A percentile compares a stretch with the other conserved stretches of the same genome.
These are phyloP conservation scores for crab-eating macaque (Macaca fascicularis) DNA, from an alignment of 2,113 vertebrate genomes.

Conservation along the genomic window DNA sequence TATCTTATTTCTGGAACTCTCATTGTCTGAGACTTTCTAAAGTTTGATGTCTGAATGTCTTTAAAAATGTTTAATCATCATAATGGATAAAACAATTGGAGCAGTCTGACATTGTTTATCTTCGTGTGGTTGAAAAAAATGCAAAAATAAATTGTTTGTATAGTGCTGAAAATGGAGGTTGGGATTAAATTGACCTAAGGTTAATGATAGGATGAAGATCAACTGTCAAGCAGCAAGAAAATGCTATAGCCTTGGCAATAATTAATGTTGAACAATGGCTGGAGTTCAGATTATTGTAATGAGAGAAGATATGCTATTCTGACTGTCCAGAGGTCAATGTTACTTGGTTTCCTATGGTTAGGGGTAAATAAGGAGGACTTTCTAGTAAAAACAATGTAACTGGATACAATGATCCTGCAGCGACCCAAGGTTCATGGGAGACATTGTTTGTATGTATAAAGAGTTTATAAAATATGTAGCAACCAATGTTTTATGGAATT, in stretches of 20 bases:
- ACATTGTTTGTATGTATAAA: slow-evolving; percentile 81
- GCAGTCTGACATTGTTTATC: slow-evolving; percentile 74
- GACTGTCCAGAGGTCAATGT: slow-evolving; percentile 82
- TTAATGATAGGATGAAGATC: slow-evolving; percentile 85
- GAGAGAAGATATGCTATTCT: slow-evolving; percentile 82
- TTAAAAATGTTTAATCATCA: slow-evolving; percentile 78
- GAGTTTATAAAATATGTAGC: slow-evolving; percentile 82
- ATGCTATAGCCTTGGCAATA: slow-evolving; percentile 82
- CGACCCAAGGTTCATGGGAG: slow-evolving; percentile 80
- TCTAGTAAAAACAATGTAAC: slow-evolving; percentile 83
- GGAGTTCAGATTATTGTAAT: slow-evolving; percentile 84
- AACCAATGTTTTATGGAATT: slow-evolving; percentile 71
- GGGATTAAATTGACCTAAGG: slow-evolving; percentile 80
- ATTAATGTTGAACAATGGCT: slow-evolving; percentile 84
- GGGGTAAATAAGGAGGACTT: slow-evolving; percentile 82
- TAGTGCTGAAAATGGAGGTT: slow-evolving; percentile 79
- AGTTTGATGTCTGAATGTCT: slow-evolving; percentile 48
- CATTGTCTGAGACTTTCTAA: background rate
- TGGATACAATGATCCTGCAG: slow-evolving; percentile 76
- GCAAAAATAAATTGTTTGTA: slow-evolving; percentile 77
- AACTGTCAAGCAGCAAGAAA: slow-evolving; percentile 82
- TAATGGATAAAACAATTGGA: slow-evolving; percentile 65
- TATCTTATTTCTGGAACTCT: slow-evolving; percentile 37
- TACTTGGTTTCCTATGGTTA: slow-evolving; percentile 82
- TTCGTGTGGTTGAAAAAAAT: slow-evolving; percentile 75